phyloP scores from a whole-genome alignment of 2,797 vertebrate species.

The Lemur catta region DNA sequence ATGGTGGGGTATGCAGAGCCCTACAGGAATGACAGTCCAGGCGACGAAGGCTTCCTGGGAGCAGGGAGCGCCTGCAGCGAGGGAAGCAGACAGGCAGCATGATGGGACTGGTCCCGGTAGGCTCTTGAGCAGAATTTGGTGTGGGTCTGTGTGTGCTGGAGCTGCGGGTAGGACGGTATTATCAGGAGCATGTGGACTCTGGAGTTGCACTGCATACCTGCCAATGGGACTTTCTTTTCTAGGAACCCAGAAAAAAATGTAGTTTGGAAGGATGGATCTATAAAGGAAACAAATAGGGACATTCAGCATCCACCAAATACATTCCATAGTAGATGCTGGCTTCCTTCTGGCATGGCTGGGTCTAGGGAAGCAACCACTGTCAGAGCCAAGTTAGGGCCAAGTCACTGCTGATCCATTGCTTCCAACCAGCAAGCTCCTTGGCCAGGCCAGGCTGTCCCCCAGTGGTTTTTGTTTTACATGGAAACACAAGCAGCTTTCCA shows the following conservation, averaged over 20 bases:
- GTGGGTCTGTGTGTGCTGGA: not conserved
- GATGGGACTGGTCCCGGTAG: not conserved
- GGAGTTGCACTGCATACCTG: not conserved
- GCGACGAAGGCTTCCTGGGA: not conserved
- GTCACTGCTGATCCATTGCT: not conserved
- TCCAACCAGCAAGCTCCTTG: not conserved
- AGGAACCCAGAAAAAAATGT: not conserved
- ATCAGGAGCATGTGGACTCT: not conserved
- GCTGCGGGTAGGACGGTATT: not conserved
- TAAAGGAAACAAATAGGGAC: not conserved
- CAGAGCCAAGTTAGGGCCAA: not conserved
- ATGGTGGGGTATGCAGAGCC: not conserved
- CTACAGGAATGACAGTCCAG: not conserved
- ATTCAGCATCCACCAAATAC: not conserved
- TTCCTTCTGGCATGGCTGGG: not conserved
- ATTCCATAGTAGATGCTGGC: not conserved
- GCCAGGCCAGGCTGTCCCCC: not conserved
- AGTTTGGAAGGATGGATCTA: not conserved
- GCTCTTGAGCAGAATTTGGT: not conserved
- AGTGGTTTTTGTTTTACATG: not conserved
- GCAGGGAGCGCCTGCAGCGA: not conserved
- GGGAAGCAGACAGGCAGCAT: not conserved
- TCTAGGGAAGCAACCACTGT: not conserved
- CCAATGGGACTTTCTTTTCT: not conserved
- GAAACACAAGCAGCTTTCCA: not conserved